These are phyloP conservation scores for Phalacrocorax pelagicus DNA, from an alignment of 2,113 vertebrate genomes.

Conservation along the genomic window DNA sequence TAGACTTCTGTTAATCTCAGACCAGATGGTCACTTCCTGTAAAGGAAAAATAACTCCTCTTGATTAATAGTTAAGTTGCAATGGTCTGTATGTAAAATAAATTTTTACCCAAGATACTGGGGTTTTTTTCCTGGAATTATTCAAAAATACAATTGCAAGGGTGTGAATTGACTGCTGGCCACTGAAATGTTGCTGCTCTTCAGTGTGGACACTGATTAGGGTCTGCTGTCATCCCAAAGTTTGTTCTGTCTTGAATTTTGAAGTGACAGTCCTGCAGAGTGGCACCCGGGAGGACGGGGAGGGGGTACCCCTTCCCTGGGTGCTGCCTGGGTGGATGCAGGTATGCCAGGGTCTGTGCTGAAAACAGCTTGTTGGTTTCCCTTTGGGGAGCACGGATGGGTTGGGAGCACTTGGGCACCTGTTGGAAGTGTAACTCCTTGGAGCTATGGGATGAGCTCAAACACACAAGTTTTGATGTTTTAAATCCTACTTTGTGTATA, in stretches of 20 bases:
- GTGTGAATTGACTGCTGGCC: neutral
- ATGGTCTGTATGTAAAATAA: conserved; percentile 79
- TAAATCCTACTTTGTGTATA: neutral
- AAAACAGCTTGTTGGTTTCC: neutral
- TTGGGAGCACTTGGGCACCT: neutral
- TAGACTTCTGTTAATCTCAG: conserved; percentile 33
- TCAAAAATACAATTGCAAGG: neutral
- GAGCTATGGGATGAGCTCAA: neutral
- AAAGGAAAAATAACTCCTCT: conserved; percentile 34
- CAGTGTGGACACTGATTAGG: neutral
- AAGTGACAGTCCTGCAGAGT: neutral
- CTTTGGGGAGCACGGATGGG: neutral
- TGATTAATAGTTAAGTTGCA: conserved; percentile 67
- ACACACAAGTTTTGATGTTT: neutral
- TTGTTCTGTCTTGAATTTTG: neutral
- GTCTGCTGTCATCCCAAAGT: neutral
- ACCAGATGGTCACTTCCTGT: conserved; percentile 29
- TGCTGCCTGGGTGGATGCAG: neutral
- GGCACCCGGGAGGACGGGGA: neutral
- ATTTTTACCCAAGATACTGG: conserved; percentile 71
- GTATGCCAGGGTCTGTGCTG: neutral
- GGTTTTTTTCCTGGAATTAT: neutral
- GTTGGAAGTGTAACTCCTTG: neutral
- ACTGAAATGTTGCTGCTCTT: neutral
- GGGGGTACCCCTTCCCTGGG: neutral